These are phyloP conservation scores for Chironomus tentans DNA, from an alignment of 2,888 invertebrate species.

Conservation along the genomic window DNA sequence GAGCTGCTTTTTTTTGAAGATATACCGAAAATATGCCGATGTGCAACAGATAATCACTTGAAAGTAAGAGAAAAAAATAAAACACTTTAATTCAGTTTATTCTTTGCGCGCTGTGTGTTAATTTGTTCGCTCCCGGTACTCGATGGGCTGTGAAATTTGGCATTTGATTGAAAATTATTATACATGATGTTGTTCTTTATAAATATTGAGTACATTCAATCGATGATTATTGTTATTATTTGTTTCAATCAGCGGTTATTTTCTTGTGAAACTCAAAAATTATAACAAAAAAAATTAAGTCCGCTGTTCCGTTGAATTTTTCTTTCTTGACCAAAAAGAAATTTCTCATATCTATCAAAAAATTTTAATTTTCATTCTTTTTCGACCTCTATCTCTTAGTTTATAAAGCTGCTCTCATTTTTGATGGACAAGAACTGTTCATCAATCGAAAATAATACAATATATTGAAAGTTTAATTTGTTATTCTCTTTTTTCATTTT, in stretches of 20 bases:
- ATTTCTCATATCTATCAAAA: background rate
- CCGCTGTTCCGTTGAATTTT: background rate
- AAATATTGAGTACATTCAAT: background rate
- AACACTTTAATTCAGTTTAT: background rate
- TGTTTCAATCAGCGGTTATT: conserved; percentile 9
- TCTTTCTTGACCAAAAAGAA: background rate
- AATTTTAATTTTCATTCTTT: too few relatives aligned
- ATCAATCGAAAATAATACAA: background rate
- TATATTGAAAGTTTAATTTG: too few relatives aligned
- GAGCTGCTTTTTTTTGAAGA: background rate
- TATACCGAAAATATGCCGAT: background rate
- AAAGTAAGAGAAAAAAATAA: background rate
- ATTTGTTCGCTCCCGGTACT: conserved; percentile 7
- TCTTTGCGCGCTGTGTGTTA: background rate
- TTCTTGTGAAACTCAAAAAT: too few relatives aligned
- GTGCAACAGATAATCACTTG: conserved; percentile 24
- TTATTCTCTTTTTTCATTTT: background rate
- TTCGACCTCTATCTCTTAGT: too few relatives aligned
- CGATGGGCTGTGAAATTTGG: conserved; percentile 11
- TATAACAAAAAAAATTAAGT: background rate
- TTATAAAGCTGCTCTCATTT: background rate
- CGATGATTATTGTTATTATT: background rate
- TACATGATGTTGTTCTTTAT: background rate
- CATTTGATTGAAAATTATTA: conserved; percentile 11
- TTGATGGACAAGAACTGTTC: conserved; percentile 2